A percentile compares a stretch with the other conserved stretches of the same genome.
Conservation (phyloP, 2,113 vertebrate genomes). For the Danionella cerebrum region DNA sequence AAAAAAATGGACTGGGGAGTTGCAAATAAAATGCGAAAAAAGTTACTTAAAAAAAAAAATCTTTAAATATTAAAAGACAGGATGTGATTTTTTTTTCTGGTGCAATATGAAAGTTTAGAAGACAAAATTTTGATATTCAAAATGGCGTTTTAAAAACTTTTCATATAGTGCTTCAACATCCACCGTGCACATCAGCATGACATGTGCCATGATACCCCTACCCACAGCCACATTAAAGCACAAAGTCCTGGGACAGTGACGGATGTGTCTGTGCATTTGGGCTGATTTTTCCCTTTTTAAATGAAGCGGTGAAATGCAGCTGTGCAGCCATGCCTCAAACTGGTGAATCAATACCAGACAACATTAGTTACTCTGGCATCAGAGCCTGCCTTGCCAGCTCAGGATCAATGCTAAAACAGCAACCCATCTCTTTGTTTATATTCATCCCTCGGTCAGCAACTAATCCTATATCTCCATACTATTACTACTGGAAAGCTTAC, state of each 20-base stretch:
- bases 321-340: slow-evolving; percentile 48
- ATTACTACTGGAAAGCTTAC: not conserved
- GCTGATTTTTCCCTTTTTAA: slow-evolving; percentile 42
- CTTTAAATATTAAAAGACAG: no score
- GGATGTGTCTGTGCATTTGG: slow-evolving; percentile 16
- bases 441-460: slow-evolving; percentile 11
- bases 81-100: no score
- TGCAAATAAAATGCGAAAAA: no score
- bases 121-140: no score
- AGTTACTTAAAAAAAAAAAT: no score
- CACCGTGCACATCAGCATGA: not conserved
- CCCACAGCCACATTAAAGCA: not conserved
- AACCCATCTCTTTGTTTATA: slow-evolving; percentile 39
- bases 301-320: slow-evolving; percentile 35
- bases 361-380: slow-evolving; percentile 58
- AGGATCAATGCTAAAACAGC: slow-evolving; percentile 57
- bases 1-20: no score
- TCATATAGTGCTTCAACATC: no score
- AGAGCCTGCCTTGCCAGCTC: slow-evolving; percentile 40
- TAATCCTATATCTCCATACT: slow-evolving; percentile 14
- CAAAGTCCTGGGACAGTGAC: slow-evolving; percentile 1
- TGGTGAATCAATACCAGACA: slow-evolving; percentile 53
- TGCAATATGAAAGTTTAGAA: no score
- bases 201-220: not conserved
- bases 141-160: no score